Evolutionary conservation across 2,888 invertebrate genomes (phyloP), one percentile per base, ranked within the genome.

Genomic region (Tethea ocularis): DNA sequence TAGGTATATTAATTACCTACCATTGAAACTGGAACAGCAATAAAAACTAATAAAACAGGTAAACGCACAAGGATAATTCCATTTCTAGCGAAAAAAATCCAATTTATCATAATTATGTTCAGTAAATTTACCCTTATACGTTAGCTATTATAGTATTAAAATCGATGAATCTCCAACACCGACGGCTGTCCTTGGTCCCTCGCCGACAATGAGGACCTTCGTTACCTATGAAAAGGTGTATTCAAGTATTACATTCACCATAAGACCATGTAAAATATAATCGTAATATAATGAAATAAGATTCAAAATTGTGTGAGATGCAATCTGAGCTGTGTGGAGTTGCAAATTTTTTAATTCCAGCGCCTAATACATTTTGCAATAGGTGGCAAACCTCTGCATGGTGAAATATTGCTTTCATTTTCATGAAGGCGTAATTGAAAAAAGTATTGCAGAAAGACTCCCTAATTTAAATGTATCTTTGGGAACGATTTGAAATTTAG

Each of bases 331-430:
- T 33, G 33, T 33, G 46, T 46, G 46, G 20, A 20, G n/a, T 46
- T 20, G 46, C 46, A 46, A 20, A 10, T 33, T 22, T 36, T 22
- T 36, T 17, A 29, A 54, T 54, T 22, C 22, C 58, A 68, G 55
- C 38, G 61, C 69, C 72, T 67, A 54, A 67, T 68, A 61, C 69
- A 75, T 66, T 62, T 63, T 73, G 61, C 64, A 74, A 63, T 64
- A 33, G 20, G 33, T 33, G 20, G 46, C 33, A 20, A 20, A 54
- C 36, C 15, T 46, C 54, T 20, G 20, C 15, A 11, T 22, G 22
- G 56, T 72, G 61, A 75, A 67, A 70, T 59, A 72, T 80, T 77
- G 78, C 78, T 64, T 15, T 73, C 63, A 68, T 69, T 62, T 58
- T 68, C 61, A 57, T 67, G 63, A 64, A 77, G 77, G 80, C 71